phyloP scores from a whole-genome alignment of 2,888 invertebrate genomes.

The Sphecodes monilicornis region DNA sequence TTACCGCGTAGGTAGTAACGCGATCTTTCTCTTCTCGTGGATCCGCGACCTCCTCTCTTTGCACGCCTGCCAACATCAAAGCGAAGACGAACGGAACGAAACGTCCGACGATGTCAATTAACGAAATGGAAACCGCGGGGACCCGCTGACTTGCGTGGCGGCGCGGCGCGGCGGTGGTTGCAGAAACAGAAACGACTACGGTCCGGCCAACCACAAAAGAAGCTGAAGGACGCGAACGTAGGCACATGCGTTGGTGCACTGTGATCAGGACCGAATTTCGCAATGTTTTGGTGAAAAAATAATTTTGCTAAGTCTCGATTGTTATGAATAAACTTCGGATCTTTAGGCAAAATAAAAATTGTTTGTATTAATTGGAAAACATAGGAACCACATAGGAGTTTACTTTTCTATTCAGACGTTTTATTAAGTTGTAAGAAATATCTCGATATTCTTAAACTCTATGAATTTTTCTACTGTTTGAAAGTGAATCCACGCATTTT shows the following conservation, averaged over 20 bases:
- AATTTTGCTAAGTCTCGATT: too few relatives aligned
- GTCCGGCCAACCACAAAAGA: conserved; percentile 14
- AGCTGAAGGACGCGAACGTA: neutral
- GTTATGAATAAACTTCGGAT: too few relatives aligned
- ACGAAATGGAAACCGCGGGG: conserved; percentile 51
- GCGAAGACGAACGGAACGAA: conserved; percentile 31
- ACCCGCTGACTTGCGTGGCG: conserved; percentile 10
- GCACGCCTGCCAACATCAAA: conserved; percentile 40
- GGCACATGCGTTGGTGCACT: neutral
- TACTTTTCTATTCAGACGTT: too few relatives aligned
- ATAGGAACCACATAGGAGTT: too few relatives aligned
- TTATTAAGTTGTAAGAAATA: too few relatives aligned
- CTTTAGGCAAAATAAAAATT: too few relatives aligned
- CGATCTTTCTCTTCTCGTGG: neutral
- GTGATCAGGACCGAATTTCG: neutral
- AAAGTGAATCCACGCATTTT: too few relatives aligned
- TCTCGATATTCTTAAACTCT: too few relatives aligned
- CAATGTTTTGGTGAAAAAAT: too few relatives aligned
- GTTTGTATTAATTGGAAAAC: too few relatives aligned
- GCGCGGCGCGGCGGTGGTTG: conserved; percentile 7
- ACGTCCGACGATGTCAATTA: conserved; percentile 51
- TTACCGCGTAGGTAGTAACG: conserved; percentile 19
- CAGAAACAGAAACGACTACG: neutral
- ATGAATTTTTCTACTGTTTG: too few relatives aligned
- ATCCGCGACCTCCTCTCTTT: neutral